Conservation (phyloP, 2,888 invertebrate species). For the Dryadula phaetusa region DNA sequence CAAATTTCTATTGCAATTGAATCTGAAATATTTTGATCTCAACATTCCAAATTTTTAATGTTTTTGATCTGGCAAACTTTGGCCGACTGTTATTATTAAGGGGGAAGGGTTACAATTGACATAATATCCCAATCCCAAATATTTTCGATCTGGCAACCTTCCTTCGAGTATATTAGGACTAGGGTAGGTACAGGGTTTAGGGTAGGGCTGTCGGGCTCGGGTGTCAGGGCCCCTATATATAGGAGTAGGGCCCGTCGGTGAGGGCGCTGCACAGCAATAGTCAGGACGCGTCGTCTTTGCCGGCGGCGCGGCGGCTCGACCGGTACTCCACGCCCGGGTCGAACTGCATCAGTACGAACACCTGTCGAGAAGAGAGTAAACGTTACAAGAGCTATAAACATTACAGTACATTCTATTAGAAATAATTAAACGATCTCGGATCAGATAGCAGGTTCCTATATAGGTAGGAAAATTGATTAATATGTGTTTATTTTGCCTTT, state of each 20-base stretch:
- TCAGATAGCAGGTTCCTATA: no score
- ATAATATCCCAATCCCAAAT: conserved; percentile 3
- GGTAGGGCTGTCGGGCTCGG: conserved; percentile 47
- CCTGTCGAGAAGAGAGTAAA: no score
- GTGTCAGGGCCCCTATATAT: conserved; percentile 86
- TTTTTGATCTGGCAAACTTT: neutral
- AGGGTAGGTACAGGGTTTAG: conserved; percentile 23
- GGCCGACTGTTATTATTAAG: neutral
- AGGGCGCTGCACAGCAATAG: conserved; percentile 99
- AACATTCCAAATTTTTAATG: neutral
- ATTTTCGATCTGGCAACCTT: neutral
- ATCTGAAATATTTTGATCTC: neutral
- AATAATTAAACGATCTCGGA: no score
- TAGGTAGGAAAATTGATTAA: no score
- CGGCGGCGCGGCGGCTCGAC: conserved; percentile 87
- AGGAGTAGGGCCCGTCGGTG: conserved; percentile 98
- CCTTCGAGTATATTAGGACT: neutral
- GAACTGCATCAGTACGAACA: conserved; percentile 99
- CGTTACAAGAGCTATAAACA: no score
- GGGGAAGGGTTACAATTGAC: conserved; percentile 1
- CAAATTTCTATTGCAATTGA: neutral
- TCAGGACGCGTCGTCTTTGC: conserved; percentile 98
- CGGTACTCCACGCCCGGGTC: conserved; percentile 99
- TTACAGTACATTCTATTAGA: no score
- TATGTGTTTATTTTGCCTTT: no score